A percentile compares a stretch with the other conserved stretches of the same genome.
Evolutionary conservation across 53 echinoderm and acorn worm species (phyloP).

Genomic region (Henricia sp.): DNA sequence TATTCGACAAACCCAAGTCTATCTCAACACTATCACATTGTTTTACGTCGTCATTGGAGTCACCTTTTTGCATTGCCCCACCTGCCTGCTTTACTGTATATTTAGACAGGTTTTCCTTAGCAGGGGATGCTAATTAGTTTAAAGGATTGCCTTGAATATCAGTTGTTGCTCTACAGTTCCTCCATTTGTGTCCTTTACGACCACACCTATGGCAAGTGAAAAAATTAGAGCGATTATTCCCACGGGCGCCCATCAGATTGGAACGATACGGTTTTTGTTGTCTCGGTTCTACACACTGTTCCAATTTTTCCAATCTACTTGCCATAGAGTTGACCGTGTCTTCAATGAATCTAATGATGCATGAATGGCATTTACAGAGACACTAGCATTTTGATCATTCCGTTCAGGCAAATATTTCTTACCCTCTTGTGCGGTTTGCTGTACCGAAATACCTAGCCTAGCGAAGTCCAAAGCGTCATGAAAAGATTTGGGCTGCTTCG

Average conservation of each 20-base stretch:
- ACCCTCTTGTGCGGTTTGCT: too few species aligned
- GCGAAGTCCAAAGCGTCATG: too few species aligned
- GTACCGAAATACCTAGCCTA: too few species aligned
- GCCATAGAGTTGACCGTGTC: too few species aligned
- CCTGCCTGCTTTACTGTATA: background rate
- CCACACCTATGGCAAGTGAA: slow-evolving; percentile 6
- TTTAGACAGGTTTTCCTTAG: background rate
- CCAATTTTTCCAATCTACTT: background rate
- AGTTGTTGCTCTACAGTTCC: background rate
- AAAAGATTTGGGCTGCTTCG: too few species aligned
- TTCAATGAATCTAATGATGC: background rate
- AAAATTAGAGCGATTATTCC: background rate
- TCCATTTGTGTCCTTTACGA: slow-evolving; percentile 6
- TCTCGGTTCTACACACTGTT: background rate
- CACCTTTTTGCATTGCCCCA: background rate
- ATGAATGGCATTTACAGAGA: background rate
- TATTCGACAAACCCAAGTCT: background rate
- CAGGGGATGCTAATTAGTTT: background rate
- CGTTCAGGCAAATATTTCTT: background rate
- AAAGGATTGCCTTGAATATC: slow-evolving; percentile 1
- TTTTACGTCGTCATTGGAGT: too few species aligned
- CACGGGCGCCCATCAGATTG: background rate
- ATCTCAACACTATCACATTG: slow-evolving; percentile 13
- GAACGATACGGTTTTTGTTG: background rate
- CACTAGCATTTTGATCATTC: background rate